These are phyloP conservation scores for Torymus aiolomorphi DNA, from an alignment of 2,888 invertebrate species.

Conservation along the genomic window DNA sequence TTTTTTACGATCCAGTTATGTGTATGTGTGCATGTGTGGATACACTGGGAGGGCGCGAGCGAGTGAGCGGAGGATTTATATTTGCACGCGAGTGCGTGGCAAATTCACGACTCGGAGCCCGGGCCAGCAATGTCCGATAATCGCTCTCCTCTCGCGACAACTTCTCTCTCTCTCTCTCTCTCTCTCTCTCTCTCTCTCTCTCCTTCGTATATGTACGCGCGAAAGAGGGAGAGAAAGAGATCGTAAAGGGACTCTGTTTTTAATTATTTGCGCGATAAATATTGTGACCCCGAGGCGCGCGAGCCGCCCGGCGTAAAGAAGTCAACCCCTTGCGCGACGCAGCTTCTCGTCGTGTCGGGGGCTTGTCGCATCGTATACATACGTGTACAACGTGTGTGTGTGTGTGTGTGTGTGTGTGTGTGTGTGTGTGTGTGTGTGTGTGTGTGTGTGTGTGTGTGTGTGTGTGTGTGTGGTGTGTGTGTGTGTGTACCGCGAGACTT, in stretches of 20 bases:
- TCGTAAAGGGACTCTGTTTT: conserved; percentile 57
- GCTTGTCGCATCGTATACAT: not conserved
- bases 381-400: no score
- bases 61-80: conserved; percentile 17
- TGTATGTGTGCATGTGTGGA: no score
- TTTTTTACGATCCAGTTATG: conserved; percentile 29
- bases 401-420: not conserved
- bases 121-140: conserved; percentile 64
- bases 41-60: not conserved
- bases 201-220: not conserved
- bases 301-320: conserved; percentile 23
- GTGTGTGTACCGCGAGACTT: conserved; percentile 46
- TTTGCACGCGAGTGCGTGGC: conserved; percentile 58
- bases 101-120: conserved; percentile 63
- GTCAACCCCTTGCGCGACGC: conserved; percentile 58
- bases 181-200: no score
- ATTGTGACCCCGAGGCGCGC: conserved; percentile 63
- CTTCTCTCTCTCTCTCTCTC: no score
- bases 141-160: conserved; percentile 31
- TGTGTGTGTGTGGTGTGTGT: not conserved
- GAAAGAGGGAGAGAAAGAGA: not conserved
- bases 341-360: conserved; percentile 1
- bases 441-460: conserved; percentile 17
- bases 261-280: conserved; percentile 69
- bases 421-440: not conserved